These are phyloP conservation scores for Harmothoe impar DNA, from an alignment of 2,888 invertebrate species.

Conservation along the genomic window DNA sequence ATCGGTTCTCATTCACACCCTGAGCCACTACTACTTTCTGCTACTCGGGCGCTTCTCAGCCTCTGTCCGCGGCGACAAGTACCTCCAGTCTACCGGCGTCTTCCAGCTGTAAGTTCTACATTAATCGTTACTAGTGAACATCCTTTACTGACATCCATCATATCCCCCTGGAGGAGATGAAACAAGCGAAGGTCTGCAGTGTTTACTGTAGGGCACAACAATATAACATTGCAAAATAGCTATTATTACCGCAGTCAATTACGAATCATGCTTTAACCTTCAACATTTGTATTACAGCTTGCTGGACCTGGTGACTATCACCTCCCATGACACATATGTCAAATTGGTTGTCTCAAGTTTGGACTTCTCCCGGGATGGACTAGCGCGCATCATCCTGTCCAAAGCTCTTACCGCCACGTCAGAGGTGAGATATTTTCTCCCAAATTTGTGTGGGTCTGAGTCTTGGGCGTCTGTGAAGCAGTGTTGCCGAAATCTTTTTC, in stretches of 20 bases:
- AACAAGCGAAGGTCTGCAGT: too few species aligned
- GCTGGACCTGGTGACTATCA: slow-evolving; percentile 89
- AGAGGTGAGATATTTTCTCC: slow-evolving; percentile 82
- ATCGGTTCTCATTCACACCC: slow-evolving; percentile 88
- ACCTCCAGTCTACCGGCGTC: slow-evolving; percentile 90
- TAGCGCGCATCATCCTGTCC: slow-evolving; percentile 85
- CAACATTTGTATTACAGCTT: slow-evolving; percentile 85
- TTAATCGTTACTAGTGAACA: not conserved
- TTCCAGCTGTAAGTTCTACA: slow-evolving; percentile 87
- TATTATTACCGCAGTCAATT: too few species aligned
- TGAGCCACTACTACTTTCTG: slow-evolving; percentile 97
- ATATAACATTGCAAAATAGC: too few species aligned
- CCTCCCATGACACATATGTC: slow-evolving; percentile 95
- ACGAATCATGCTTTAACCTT: too few species aligned
- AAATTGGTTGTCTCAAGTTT: slow-evolving; percentile 96
- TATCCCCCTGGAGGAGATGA: too few species aligned
- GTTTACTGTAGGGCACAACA: too few species aligned
- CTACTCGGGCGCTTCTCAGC: slow-evolving; percentile 91
- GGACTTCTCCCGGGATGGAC: slow-evolving; percentile 92
- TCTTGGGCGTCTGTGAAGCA: not conserved
- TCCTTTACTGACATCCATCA: too few species aligned
- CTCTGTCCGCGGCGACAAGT: slow-evolving; percentile 83
- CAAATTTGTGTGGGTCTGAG: too few species aligned
- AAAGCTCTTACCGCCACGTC: slow-evolving; percentile 85
- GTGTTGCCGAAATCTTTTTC: too few species aligned